Base-by-base conservation (phyloP, 2,888 invertebrate species). In the Blastobasis lacticolella region DNA sequence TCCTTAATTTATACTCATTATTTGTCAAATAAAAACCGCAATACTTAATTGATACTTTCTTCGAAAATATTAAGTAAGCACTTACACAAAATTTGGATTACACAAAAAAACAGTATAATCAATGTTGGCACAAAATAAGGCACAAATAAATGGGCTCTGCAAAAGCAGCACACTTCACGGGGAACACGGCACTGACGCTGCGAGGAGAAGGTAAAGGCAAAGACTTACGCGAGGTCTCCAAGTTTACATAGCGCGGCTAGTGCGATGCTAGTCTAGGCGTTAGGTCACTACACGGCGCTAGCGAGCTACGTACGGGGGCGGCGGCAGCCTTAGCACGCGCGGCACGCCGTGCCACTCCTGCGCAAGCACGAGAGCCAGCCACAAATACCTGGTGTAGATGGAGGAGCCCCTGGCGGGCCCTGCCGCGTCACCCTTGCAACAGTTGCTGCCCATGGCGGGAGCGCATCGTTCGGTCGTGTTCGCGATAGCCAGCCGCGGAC, bases 391-490 rank as follows among this genome's bases (percentile, higher is more conserved):
- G 82, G 71, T 79, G 81, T 88, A 89, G 63, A 81, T 83, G 50
- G 89, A 89, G 50, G 89, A 86, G 64, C 74, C 74, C 66, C 82
- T 77, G 67, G 83, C 65, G 52, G 85, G 81, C 61, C 81, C 78
- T 61, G 86, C 83, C 58, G 88, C 83, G 72, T 89, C 89, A 71
- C 89, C 89, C 72, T 90, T 90, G 78, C 90, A 90, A 80, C 90
- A 90, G 73, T 89, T 90, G 77, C 89, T 90, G 71, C 90, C 90
- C 90, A 90, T 90, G 60, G 66, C 73, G 75, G 70, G 77, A 72
- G 80, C 78, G 69, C 86, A 85, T 81, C 50, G 50, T 64, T 73
- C 74, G 73, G 69, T 71, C 45, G 73, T 74, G 79, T 72, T 68
- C 78, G 78, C 81, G 81, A 71, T 66, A 69, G 71, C 71, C 67